These are phyloP conservation scores for Euplagia quadripunctaria DNA, from an alignment of 2,888 invertebrate genomes.

Conservation along the genomic window DNA sequence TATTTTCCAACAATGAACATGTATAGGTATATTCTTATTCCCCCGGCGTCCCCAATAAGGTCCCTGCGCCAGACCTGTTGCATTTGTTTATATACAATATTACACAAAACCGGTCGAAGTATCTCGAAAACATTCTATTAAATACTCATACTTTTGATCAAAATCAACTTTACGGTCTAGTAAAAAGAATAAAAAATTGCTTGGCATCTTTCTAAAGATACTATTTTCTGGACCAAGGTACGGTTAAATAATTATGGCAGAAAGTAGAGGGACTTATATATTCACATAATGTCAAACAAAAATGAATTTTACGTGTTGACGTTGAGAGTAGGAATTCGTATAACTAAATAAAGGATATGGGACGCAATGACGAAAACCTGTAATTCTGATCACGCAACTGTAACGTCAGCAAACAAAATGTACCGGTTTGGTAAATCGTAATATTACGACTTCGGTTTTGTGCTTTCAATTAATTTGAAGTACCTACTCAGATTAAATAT, in stretches of 20 bases:
- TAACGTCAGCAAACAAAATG: slow-evolving; percentile 51
- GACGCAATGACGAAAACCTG: slow-evolving; percentile 42
- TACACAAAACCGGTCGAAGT: slow-evolving; percentile 61
- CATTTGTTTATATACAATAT: slow-evolving; percentile 73
- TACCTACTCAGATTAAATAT: background rate
- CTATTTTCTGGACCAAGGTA: slow-evolving; percentile 15
- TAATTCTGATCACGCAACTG: slow-evolving; percentile 42
- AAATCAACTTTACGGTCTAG: background rate
- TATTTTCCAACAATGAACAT: background rate
- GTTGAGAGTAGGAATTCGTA: slow-evolving; percentile 16
- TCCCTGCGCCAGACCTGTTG: slow-evolving; percentile 66
- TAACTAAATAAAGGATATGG: slow-evolving; percentile 24
- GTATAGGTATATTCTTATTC: slow-evolving; percentile 8
- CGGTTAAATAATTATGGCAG: slow-evolving; percentile 27
- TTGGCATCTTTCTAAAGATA: slow-evolving; percentile 9
- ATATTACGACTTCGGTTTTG: slow-evolving; percentile 20
- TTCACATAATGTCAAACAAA: background rate
- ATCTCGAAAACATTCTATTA: slow-evolving; percentile 58
- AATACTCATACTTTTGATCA: background rate
- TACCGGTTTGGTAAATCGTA: slow-evolving; percentile 37
- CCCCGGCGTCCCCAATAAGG: slow-evolving; percentile 44
- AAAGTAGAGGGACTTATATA: slow-evolving; percentile 30
- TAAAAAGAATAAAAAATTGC: background rate
- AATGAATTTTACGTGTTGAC: slow-evolving; percentile 17
- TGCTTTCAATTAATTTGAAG: slow-evolving; percentile 10